A percentile compares a stretch with the other conserved stretches of the same genome.
Conservation (phyloP, 2,797 vertebrate species). For the Luscinia luscinia region DNA sequence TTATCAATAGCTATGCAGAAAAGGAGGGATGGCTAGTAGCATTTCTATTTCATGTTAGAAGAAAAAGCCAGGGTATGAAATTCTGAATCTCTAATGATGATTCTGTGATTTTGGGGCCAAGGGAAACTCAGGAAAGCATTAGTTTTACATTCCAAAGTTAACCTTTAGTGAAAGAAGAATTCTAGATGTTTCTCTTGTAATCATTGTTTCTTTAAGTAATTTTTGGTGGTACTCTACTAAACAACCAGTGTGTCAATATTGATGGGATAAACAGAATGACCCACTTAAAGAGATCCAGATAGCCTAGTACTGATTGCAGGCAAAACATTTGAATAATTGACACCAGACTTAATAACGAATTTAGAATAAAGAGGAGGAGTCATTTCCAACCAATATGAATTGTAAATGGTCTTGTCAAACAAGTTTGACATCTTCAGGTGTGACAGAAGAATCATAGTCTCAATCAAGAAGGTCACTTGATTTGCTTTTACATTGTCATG, state of each 20-base stretch:
- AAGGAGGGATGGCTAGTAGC: background rate
- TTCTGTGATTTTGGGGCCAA: background rate
- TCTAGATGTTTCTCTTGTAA: background rate
- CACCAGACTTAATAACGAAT: background rate
- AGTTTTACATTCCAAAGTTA: background rate
- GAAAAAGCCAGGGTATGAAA: background rate
- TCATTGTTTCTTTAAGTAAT: background rate
- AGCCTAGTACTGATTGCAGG: background rate
- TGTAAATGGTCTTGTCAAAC: background rate
- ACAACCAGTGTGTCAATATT: background rate
- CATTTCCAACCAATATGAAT: background rate
- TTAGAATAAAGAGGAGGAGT: background rate
- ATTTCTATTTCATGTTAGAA: background rate
- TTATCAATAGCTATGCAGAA: background rate
- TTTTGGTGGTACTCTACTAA: background rate
- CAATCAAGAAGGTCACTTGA: background rate
- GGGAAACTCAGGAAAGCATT: background rate
- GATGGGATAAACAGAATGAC: background rate
- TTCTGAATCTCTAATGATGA: background rate
- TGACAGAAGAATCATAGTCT: background rate
- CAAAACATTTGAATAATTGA: background rate
- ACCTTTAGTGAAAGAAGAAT: background rate
- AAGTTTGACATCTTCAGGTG: background rate
- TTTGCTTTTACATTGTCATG: background rate
- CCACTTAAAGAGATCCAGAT: background rate